Evolutionary conservation across 2,797 vertebrate genomes (phyloP), one percentile per base, ranked within the genome.

Genomic region (Ibycter americanus): DNA sequence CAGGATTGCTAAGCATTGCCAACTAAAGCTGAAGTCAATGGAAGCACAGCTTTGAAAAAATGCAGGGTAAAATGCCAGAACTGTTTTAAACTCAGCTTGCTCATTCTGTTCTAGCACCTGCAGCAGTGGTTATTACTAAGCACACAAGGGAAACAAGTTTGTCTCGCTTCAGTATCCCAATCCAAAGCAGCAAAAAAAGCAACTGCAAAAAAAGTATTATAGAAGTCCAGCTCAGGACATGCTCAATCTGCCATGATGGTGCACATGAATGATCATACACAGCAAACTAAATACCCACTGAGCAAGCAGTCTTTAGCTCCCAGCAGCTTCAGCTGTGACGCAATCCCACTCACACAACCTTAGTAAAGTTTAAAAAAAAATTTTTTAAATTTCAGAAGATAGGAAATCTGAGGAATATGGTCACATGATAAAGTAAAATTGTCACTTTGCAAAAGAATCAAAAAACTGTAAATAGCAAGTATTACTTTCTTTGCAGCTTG

Each of bases 401-500:
- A 74, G 26, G 26, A 86, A 84, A 70, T 78, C 26, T 76, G 34
- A 94, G 54, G 18, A 96, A 83, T 51, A n/a, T 0, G 3, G 26
- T 87, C 82, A 92, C 22, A 13, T 19, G 44, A 18, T 26, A 66
- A 91, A 89, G 46, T 31, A 81, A 90, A 90, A 88, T 27, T 27
- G 87, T 42, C 21, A 26, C 15, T 87, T 66, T 42, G 56, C 62
- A 65, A 90, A 87, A 92, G n/a, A 79, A 90, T 42, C 3, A 81
- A 72, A 83, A 81, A 38, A 21, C 4, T 62, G 54, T 46, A 89
- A 83, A 89, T 21, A 90, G 40, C 68, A 82, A 93, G 49, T 19
- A 38, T 62, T 87, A 51, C 51, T 76, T 96, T 86, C 92, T 92
- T 79, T 79, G 86, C 83, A 93, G 88, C 58, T 79, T 82, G 58